Base-by-base conservation (phyloP, 1,140 invertebrate genomes). In the Bombus affinis region DNA sequence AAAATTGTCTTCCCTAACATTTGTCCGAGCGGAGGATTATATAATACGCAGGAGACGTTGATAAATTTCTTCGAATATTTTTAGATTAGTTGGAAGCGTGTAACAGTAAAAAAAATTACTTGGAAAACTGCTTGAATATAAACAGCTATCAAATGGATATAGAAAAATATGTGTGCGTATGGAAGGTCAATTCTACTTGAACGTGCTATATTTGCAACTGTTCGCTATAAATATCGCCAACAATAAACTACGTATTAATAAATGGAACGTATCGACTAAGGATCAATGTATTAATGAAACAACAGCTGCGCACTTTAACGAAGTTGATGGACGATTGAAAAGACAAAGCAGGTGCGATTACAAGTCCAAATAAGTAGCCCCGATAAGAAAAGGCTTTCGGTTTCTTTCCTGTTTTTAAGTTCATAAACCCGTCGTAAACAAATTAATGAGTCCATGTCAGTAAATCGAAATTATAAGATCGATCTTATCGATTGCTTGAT, bases 301-400 rank as follows among this genome's bases (percentile, higher is more conserved):
- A 70, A 84, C 82, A 84, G 28, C 66, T 84, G 82, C 66, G 75
- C 66, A 10, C 13, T 47, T 74, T 35, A 32, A 8, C 57, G 44
- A 71, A 79, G 37, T 79, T 84, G 65, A 84, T 25, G 66, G 59
- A 71, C 28, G 74, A 78, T 39, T 5, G 8, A 25, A 22, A 59
- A 71, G 47, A 47, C 72, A n/a, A 15, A 37, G 39, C 75, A 84
- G 75, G 66, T 84, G 75, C 39, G 22, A 39, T 70, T 66, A 57
- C 53, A 53, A 77, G 35, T 12, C 53, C 22, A 47, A 28, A 10
- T 15, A 72, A 53, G 1, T 53, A 53, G 18, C 47, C 47, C 6
- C 47, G 47, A 39, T 72, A 12, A 25, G 59, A n/a, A n/a, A 62
- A 3, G 28, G 12, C 37, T 25, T 28, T 28, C 35, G 2, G 22